Percentiles rank a stretch among this genome's conserved stretches.
These are phyloP conservation scores for Lathronympha strigana DNA, from an alignment of 2,888 invertebrate genomes.

Conservation along the genomic window DNA sequence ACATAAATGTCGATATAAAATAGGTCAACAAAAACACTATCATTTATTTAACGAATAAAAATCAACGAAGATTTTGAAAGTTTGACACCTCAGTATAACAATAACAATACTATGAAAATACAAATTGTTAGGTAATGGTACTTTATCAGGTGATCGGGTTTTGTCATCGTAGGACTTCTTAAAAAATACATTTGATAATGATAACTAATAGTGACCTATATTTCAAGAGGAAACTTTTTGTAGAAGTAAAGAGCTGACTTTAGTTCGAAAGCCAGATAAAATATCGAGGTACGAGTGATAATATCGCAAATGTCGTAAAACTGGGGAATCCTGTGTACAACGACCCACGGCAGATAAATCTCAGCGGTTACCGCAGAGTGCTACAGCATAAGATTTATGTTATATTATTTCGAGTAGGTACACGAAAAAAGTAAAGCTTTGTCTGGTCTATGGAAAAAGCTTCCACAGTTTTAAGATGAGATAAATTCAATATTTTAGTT, in stretches of 20 bases:
- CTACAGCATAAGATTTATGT: conserved; percentile 15
- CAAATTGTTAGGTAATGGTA: too few relatives aligned
- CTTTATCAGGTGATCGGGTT: too few relatives aligned
- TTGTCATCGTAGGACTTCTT: too few relatives aligned
- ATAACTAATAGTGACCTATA: too few relatives aligned
- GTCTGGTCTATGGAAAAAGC: background rate
- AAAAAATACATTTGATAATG: too few relatives aligned
- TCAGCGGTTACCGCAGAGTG: conserved; percentile 13
- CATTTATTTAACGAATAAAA: too few relatives aligned
- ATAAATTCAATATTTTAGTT: background rate
- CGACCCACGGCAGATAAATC: conserved; percentile 26
- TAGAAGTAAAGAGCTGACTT: background rate
- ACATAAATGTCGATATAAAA: too few relatives aligned
- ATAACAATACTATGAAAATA: too few relatives aligned
- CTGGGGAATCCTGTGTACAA: conserved; percentile 14
- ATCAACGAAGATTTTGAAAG: too few relatives aligned
- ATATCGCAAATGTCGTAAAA: conserved; percentile 12
- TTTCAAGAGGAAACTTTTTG: too few relatives aligned
- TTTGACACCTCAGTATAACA: too few relatives aligned
- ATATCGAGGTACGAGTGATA: conserved; percentile 8
- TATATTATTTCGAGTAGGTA: conserved; percentile 10
- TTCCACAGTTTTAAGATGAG: background rate
- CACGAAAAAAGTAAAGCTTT: background rate
- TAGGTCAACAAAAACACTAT: too few relatives aligned
- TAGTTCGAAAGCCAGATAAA: background rate